Percentiles rank a stretch among this genome's conserved stretches.
These are phyloP conservation scores for Holacanthella duospinosa DNA, from an alignment of 2,888 invertebrate genomes.

Conservation along the genomic window DNA sequence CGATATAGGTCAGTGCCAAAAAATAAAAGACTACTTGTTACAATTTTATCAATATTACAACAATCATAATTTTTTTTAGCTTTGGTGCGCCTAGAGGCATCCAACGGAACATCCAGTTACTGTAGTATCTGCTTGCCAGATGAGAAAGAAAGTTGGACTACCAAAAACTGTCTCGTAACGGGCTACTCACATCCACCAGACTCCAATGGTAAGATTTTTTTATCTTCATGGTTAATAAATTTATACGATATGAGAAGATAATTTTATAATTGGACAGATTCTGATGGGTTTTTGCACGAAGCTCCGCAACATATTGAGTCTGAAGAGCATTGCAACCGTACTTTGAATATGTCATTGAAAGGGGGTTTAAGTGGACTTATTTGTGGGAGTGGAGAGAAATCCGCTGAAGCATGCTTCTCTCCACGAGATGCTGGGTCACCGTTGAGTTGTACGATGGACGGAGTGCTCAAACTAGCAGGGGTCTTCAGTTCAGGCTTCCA, in stretches of 20 bases:
- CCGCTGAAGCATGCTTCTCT: slow-evolving; percentile 32
- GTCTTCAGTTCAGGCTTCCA: slow-evolving; percentile 34
- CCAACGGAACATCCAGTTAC: slow-evolving; percentile 15
- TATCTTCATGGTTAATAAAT: neutral
- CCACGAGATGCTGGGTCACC: slow-evolving; percentile 34
- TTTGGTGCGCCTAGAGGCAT: slow-evolving; percentile 18
- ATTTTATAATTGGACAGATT: slow-evolving; percentile 11
- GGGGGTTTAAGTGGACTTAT: slow-evolving; percentile 21
- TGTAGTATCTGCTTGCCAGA: slow-evolving; percentile 14
- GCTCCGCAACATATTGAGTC: slow-evolving; percentile 31
- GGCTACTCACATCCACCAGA: slow-evolving; percentile 32
- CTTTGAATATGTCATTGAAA: slow-evolving; percentile 17
- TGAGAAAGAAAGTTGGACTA: slow-evolving; percentile 19
- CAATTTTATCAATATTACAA: neutral
- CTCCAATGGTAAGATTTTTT: neutral
- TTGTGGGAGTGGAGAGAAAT: slow-evolving; percentile 30
- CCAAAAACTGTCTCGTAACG: slow-evolving; percentile 30
- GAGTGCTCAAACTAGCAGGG: slow-evolving; percentile 20
- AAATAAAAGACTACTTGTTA: neutral
- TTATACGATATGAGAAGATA: neutral
- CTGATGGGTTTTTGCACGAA: slow-evolving; percentile 33
- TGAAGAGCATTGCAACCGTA: slow-evolving; percentile 21
- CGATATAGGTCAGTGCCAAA: slow-evolving; percentile 27
- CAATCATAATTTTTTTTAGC: slow-evolving; percentile 15
- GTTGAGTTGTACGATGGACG: slow-evolving; percentile 21